Evolutionary conservation across 2,113 vertebrate genomes (phyloP), one percentile per base, ranked within the genome.

Genomic region (Xerus inauris): DNA sequence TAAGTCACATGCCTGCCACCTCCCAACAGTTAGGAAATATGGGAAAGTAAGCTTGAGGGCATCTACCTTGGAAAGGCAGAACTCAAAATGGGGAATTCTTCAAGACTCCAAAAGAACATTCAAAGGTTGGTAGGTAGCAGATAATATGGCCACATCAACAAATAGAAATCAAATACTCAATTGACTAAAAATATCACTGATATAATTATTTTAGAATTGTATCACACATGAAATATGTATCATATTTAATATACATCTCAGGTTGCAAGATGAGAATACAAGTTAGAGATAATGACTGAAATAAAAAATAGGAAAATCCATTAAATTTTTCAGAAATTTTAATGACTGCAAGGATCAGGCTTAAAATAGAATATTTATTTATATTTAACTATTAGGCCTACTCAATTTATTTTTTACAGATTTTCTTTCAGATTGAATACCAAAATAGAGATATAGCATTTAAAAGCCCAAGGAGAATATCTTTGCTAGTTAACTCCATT

Each of bases 321-420:
- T 76, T 71, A 71, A 92, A 79, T 38, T 28, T 94, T 93, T 83
- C 49, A 90, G 82, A 83, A 65, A 83, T 32, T 89, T 92, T 64
- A 87, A 62, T 30, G 71, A 84, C 64, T 19, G 6, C 8, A 35
- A 84, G 28, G 47, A 40, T n/a, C 57, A 59, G 19, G 64, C 86
- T 95, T 95, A 82, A 95, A 89, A 89, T 67, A 77, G 47, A 93
- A 3, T 75, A 69, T 81, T 49, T 54, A 42, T 35, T 49, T 54
- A 42, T 35, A 87, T 90, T 92, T 94, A 95, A 57, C 59, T 94
- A 13, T 69, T 85, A 83, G 71, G 69, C 35, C 22, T 83, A 73
- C 35, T 96, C 32, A 6, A 42, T 92, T 92, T 95, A 47, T 92
- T 95, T 94, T 57, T 80, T 75, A 32, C 67, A 71, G 38, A 76